Conservation (phyloP, 1,140 invertebrate genomes). For the Euura lappo region DNA sequence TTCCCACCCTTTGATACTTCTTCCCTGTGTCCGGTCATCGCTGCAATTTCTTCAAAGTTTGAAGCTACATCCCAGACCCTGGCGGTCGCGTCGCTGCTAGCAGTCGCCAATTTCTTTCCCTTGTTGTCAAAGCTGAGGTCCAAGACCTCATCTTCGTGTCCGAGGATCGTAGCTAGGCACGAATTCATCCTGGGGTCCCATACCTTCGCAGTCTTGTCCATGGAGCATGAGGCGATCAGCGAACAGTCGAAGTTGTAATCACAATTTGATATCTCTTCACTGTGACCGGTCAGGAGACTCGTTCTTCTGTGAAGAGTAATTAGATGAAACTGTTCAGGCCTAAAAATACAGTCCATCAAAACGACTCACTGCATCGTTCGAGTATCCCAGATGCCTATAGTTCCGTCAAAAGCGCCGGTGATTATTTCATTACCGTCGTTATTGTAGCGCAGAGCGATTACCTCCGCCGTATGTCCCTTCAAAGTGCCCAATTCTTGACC, state of each 20-base stretch:
- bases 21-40: constrained; percentile 74
- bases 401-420: constrained; percentile 81
- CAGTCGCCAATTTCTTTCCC: constrained; percentile 72
- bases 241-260: constrained; percentile 76
- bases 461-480: constrained; percentile 73
- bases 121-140: constrained; percentile 78
- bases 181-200: constrained; percentile 72
- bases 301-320: constrained; percentile 60
- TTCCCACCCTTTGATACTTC: constrained; percentile 75
- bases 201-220: constrained; percentile 78
- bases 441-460: constrained; percentile 76
- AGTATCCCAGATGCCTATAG: constrained; percentile 77
- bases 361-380: constrained; percentile 68
- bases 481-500: constrained; percentile 68
- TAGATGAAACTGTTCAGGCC: not conserved
- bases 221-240: constrained; percentile 72
- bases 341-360: not conserved
- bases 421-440: constrained; percentile 72
- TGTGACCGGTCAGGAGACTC: constrained; percentile 70
- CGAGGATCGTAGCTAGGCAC: constrained; percentile 67
- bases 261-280: constrained; percentile 76
- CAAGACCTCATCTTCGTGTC: constrained; percentile 78
- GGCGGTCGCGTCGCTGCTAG: constrained; percentile 75
- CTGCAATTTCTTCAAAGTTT: constrained; percentile 65
- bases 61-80: constrained; percentile 70